A percentile compares a stretch with the other conserved stretches of the same genome.
phyloP scores from a whole-genome alignment of 2,113 vertebrate species.

The Sinocyclocheilus rhinocerous region DNA sequence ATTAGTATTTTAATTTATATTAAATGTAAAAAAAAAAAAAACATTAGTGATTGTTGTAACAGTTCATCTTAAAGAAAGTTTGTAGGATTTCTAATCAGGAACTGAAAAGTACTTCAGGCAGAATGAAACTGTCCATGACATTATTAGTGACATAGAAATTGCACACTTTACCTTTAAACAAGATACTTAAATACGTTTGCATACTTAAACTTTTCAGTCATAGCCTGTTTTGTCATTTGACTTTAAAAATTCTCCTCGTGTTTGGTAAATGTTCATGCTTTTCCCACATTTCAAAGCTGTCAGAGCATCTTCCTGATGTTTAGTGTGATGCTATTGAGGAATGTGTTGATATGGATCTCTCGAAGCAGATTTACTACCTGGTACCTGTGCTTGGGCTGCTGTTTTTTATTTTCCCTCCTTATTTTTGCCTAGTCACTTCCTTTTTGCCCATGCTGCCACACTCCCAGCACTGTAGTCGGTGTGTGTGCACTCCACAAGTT shows the following conservation, averaged over 20 bases:
- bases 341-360: constrained; percentile 78
- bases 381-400: constrained; percentile 67
- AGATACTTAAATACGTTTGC: not conserved
- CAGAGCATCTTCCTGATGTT: not conserved
- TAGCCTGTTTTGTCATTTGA: not conserved
- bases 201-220: not conserved
- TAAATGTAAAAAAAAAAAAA: not conserved
- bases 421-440: constrained; percentile 75
- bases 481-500: not conserved
- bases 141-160: not conserved
- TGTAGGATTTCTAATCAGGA: not conserved
- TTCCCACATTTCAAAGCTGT: not conserved
- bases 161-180: constrained; percentile 5
- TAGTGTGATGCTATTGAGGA: constrained; percentile 59
- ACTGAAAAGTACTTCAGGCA: not conserved
- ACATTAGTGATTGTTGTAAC: not conserved
- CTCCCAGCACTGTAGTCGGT: constrained; percentile 58
- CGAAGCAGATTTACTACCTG: constrained; percentile 27
- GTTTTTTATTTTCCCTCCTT: constrained; percentile 57
- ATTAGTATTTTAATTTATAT: not conserved
- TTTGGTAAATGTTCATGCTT: not conserved
- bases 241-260: not conserved
- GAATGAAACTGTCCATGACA: not conserved
- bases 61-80: not conserved
- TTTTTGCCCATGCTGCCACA: constrained; percentile 70